Evolutionary conservation across 1,140 invertebrate species (phyloP), one percentile per base, ranked within the genome.

Genomic region (Magallana angulata): DNA sequence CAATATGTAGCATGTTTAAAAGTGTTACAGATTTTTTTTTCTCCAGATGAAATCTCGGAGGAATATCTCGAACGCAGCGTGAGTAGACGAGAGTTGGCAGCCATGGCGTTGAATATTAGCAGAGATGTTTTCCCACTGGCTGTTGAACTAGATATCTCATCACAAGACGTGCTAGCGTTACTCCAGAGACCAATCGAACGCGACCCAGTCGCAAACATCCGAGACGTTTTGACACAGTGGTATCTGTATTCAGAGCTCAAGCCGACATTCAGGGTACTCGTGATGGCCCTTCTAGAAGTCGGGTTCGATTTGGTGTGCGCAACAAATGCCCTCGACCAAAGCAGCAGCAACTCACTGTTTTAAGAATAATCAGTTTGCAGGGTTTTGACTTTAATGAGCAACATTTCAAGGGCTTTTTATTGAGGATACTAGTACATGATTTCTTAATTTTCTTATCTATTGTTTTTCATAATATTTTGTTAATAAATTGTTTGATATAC

Each of bases 61-160:
- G 48, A 82, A n/a, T 57, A 57, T n/a, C 81, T 82, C 56, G 81
- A 82, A 12, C 48, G 57, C 36, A 57, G 48, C 57, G 57, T 82
- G 57, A 82, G 81, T 30, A 58, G 48, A 57, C 48, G 57, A 58
- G 81, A 82, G 16, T n/a, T 82, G 57, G 81, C 57, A 82, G 81
- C 14, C 14, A 82, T 82, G 18, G 48, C 9, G 6, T n/a, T 82
- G 48, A 82, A 82, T 58, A 57, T 82, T n/a, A 57, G n/a, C 16
- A 57, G n/a, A 14, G 81, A 82, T 56, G 36, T 57, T 9, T 82
- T 82, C 57, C 81, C 81, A 8, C 18, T 82, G 11, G 81, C 81
- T n/a, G 57, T 82, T n/a, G 81, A 82, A 57, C 81, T 82, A 6
- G 57, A 82, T n/a, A 57, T 82, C n/a, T n/a, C 81, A 14, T 82